These are phyloP conservation scores for Cydia amplana DNA, from an alignment of 1,140 invertebrate genomes.

Conservation along the genomic window DNA sequence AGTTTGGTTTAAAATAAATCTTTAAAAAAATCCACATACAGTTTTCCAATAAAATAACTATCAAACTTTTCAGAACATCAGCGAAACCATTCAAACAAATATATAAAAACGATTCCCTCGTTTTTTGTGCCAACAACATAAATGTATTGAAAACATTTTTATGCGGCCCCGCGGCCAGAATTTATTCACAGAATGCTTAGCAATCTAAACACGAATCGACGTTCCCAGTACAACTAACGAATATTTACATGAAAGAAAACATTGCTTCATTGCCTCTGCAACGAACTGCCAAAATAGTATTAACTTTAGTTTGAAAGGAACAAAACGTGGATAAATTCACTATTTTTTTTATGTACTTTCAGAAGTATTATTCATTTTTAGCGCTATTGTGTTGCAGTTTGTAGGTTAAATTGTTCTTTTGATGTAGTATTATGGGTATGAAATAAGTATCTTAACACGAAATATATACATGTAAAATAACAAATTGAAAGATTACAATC, in stretches of 20 bases:
- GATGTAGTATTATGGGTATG: no score
- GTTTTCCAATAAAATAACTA: neutral
- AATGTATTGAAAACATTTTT: constrained; percentile 14
- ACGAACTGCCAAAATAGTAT: neutral
- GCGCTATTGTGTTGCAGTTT: no score
- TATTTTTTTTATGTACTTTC: neutral
- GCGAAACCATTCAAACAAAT: constrained; percentile 11
- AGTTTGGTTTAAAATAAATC: no score
- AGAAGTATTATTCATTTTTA: no score
- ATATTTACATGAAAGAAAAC: constrained; percentile 19
- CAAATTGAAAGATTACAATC: no score
- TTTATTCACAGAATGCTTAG: constrained; percentile 1
- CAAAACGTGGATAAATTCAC: neutral
- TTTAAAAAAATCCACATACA: no score
- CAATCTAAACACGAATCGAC: constrained; percentile 10
- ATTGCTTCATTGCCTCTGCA: neutral
- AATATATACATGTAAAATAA: no score
- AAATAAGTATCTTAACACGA: no score
- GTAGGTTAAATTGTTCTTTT: no score
- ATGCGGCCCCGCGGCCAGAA: constrained; percentile 10
- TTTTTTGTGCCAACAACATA: constrained; percentile 10
- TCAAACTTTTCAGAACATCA: neutral
- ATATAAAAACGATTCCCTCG: neutral
- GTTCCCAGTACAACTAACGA: constrained; percentile 4
- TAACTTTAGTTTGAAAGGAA: neutral